phyloP scores from a whole-genome alignment of 2,113 vertebrate species.

The Chrysemys picta region DNA sequence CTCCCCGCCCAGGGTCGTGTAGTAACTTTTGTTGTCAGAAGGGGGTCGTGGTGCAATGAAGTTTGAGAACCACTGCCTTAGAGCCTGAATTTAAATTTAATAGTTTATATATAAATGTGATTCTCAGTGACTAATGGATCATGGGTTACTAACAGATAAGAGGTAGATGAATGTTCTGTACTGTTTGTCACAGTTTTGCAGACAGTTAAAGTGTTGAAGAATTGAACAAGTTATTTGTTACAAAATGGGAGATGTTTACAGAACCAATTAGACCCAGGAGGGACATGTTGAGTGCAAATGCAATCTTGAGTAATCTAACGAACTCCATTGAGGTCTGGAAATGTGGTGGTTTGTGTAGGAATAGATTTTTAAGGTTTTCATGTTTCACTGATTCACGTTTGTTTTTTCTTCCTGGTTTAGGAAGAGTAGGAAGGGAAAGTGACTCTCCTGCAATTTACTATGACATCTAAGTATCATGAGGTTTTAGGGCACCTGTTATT shows the following conservation, averaged over 20 bases:
- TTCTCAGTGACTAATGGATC: background rate
- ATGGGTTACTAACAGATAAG: background rate
- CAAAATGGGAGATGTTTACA: conserved; percentile 18
- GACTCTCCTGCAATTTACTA: conserved; percentile 32
- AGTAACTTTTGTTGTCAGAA: too few species aligned
- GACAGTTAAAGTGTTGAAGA: conserved; percentile 38
- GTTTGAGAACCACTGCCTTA: background rate
- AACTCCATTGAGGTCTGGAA: conserved; percentile 9
- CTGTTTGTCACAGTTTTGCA: conserved; percentile 14
- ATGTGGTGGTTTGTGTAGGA: background rate
- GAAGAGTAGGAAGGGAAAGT: conserved; percentile 15
- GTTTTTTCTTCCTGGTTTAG: background rate
- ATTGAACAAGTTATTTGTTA: background rate
- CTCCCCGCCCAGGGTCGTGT: too few species aligned
- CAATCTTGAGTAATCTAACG: background rate
- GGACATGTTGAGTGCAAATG: conserved; percentile 21
- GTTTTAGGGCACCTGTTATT: background rate
- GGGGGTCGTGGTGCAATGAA: too few species aligned
- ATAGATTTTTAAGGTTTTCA: background rate
- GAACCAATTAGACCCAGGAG: conserved; percentile 34
- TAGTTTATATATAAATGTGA: background rate
- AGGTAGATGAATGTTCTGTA: background rate
- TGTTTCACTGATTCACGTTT: background rate
- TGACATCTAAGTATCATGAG: conserved; percentile 7
- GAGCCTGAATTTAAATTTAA: background rate